A percentile compares a stretch with the other conserved stretches of the same genome.
Conservation (phyloP, 2,888 invertebrate species). For the Empis stercorea region DNA sequence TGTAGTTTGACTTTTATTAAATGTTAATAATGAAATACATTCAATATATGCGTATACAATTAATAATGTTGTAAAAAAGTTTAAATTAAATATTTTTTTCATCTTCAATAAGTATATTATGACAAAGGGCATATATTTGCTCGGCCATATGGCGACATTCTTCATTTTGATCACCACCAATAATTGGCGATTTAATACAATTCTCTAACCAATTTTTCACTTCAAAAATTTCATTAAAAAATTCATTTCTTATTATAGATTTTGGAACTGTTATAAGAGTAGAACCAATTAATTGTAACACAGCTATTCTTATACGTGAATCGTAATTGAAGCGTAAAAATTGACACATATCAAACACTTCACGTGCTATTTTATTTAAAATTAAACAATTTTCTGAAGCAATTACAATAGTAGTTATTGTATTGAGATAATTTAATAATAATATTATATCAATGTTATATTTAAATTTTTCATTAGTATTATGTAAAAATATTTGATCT, state of each 20-base stretch:
- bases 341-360: constrained; percentile 54
- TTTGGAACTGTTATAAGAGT: constrained; percentile 49
- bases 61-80: no score
- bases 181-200: constrained; percentile 41
- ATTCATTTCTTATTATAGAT: constrained; percentile 43
- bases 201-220: constrained; percentile 54
- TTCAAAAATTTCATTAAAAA: constrained; percentile 49
- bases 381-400: constrained; percentile 54
- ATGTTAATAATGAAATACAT: no score
- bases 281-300: constrained; percentile 53
- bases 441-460: constrained; percentile 54
- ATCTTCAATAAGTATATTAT: constrained; percentile 14
- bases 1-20: not conserved
- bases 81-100: not conserved
- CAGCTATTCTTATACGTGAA: constrained; percentile 49
- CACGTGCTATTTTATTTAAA: constrained; percentile 51
- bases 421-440: constrained; percentile 54
- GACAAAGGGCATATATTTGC: constrained; percentile 40
- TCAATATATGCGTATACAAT: no score
- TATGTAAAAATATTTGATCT: constrained; percentile 40
- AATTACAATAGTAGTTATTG: constrained; percentile 51
- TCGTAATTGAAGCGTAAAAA: constrained; percentile 54
- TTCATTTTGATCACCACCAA: constrained; percentile 49
- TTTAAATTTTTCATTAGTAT: constrained; percentile 41
- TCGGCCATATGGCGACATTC: constrained; percentile 51